Evolutionary conservation across 2,797 vertebrate species (phyloP).

Genomic region (Cyprinella venusta): DNA sequence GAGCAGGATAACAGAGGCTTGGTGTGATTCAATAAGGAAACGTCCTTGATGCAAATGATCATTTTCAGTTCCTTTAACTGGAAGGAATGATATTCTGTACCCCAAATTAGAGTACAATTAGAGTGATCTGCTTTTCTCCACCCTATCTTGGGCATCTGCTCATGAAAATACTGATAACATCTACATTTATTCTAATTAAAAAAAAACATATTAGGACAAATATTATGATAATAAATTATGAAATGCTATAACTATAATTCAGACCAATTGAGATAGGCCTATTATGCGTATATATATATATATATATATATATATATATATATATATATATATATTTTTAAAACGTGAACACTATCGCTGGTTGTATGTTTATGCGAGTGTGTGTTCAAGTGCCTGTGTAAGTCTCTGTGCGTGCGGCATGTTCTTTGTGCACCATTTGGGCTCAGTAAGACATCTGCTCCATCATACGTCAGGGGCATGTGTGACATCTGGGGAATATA

Average conservation of each 20-base stretch:
- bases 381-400: constrained; percentile 67
- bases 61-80: constrained; percentile 87
- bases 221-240: constrained; percentile 17
- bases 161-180: constrained; percentile 70
- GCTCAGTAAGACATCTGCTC: constrained; percentile 86
- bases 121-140: constrained; percentile 77
- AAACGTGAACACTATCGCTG: neutral
- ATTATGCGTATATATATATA: constrained; percentile 21
- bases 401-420: constrained; percentile 54
- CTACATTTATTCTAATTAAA: neutral
- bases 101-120: constrained; percentile 85
- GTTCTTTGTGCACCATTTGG: constrained; percentile 82
- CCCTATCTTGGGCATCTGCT: constrained; percentile 62
- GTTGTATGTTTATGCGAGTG: constrained; percentile 38
- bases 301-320: too few species aligned
- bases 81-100: constrained; percentile 86
- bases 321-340: too few species aligned
- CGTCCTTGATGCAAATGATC: constrained; percentile 87
- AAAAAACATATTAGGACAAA: constrained; percentile 22
- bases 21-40: constrained; percentile 87
- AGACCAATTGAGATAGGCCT: constrained; percentile 50
- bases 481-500: constrained; percentile 89
- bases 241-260: constrained; percentile 26
- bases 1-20: constrained; percentile 82
- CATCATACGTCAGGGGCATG: constrained; percentile 86